Percentiles rank a stretch among this genome's conserved stretches.
Evolutionary conservation across 2,113 vertebrate genomes (phyloP).

Genomic region (Myanophis thanlyinensis): DNA sequence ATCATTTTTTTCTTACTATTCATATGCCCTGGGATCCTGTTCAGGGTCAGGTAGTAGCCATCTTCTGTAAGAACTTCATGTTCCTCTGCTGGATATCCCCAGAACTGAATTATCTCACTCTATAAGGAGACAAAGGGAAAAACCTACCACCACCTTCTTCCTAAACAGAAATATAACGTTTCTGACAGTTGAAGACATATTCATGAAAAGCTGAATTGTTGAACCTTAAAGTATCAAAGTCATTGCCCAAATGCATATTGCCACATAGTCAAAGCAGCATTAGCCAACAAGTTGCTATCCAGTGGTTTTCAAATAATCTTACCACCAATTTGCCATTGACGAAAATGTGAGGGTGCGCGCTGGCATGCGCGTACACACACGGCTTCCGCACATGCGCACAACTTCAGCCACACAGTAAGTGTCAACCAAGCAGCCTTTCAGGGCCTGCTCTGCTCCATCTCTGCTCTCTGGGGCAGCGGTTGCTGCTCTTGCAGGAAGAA

Average conservation of each 20-base stretch:
- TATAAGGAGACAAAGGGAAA: slow-evolving; percentile 17
- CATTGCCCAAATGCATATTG: not conserved
- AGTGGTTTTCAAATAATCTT: too few relatives aligned
- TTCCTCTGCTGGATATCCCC: slow-evolving; percentile 81
- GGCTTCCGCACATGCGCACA: too few relatives aligned
- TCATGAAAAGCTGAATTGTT: not conserved
- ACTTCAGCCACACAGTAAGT: too few relatives aligned
- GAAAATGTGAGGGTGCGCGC: too few relatives aligned
- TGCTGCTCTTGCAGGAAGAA: too few relatives aligned
- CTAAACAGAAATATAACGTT: not conserved
- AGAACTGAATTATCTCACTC: slow-evolving; percentile 77
- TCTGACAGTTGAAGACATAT: not conserved
- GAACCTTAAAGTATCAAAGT: not conserved
- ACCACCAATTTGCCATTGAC: too few relatives aligned
- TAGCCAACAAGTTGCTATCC: not conserved
- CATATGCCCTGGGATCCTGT: not conserved
- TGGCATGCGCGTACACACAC: too few relatives aligned
- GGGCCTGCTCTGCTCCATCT: too few relatives aligned
- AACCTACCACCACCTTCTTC: not conserved
- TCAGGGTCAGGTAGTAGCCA: slow-evolving; percentile 69
- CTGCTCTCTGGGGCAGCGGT: too few relatives aligned
- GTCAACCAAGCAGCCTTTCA: too few relatives aligned
- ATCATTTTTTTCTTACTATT: not conserved
- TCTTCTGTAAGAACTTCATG: slow-evolving; percentile 41
- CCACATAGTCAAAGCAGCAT: not conserved